phyloP scores from a whole-genome alignment of 1,140 invertebrate genomes.

The Drosophila prosaltans region DNA sequence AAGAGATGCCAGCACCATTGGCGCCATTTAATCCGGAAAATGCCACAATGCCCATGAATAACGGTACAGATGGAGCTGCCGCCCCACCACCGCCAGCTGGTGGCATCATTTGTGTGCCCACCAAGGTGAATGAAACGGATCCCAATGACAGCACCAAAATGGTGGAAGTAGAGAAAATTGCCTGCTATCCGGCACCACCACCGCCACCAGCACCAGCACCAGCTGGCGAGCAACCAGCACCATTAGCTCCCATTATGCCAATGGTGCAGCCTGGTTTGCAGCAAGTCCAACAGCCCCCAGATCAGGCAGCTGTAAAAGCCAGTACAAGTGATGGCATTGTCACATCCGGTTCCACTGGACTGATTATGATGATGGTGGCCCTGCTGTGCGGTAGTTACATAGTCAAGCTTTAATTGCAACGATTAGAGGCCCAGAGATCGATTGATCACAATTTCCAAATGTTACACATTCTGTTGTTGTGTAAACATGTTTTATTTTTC shows the following conservation, averaged over 20 bases:
- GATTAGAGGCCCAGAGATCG: not conserved
- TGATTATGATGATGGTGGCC: conserved; percentile 11
- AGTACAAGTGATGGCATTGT: conserved; percentile 20
- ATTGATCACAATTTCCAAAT: not conserved
- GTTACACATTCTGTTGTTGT: conserved; percentile 5
- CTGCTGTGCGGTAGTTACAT: not conserved
- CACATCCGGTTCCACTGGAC: not conserved
- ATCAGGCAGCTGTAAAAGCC: conserved; percentile 65
- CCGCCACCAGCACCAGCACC: conserved; percentile 57
- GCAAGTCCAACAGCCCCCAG: conserved; percentile 48
- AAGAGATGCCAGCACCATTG: conserved; percentile 37
- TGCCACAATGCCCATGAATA: conserved; percentile 82
- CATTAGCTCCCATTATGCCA: conserved; percentile 60
- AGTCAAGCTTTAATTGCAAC: conserved; percentile 1
- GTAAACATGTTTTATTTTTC: not conserved
- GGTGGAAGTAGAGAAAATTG: conserved; percentile 77
- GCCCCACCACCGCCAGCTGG: conserved; percentile 57
- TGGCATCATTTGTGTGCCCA: conserved; percentile 77
- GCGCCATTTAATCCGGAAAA: conserved; percentile 66
- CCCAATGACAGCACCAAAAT: conserved; percentile 70
- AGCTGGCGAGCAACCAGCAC: conserved; percentile 51
- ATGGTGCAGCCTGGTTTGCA: conserved; percentile 43
- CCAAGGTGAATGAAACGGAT: conserved; percentile 78
- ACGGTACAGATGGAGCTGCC: conserved; percentile 42
- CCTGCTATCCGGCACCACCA: conserved; percentile 78